These are phyloP conservation scores for Cephus nigrinus DNA, from an alignment of 2,888 invertebrate species.

Conservation along the genomic window DNA sequence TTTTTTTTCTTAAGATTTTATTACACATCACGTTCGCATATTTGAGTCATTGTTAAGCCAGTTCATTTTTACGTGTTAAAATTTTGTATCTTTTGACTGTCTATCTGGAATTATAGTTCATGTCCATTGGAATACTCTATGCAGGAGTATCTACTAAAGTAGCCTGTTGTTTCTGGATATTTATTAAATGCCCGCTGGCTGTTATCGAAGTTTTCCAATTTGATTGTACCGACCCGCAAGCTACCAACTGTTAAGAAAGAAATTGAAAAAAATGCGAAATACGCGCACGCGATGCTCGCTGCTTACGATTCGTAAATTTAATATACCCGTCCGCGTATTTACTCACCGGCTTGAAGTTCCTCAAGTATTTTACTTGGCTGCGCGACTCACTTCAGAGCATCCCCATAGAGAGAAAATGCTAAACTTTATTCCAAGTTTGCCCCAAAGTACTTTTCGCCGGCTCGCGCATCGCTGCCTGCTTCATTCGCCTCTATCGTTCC, in stretches of 20 bases:
- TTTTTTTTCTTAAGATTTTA: too few species aligned
- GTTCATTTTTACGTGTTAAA: neutral
- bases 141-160: too few species aligned
- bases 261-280: neutral
- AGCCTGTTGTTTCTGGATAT: neutral
- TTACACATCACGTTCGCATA: neutral
- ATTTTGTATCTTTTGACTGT: neutral
- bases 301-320: constrained; percentile 39
- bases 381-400: constrained; percentile 20
- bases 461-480: neutral
- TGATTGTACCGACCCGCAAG: neutral
- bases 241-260: neutral
- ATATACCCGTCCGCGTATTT: constrained; percentile 38
- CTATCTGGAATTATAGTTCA: too few species aligned
- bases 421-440: constrained; percentile 37
- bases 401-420: constrained; percentile 30
- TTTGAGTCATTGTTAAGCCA: neutral
- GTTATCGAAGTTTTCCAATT: neutral
- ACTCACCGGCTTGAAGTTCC: constrained; percentile 27
- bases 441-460: constrained; percentile 3
- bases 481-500: neutral
- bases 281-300: neutral
- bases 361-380: constrained; percentile 36
- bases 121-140: too few species aligned
- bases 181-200: neutral